These are phyloP conservation scores for Leptobrachium leishanense DNA, from an alignment of 2,113 vertebrate genomes.

Conservation along the genomic window DNA sequence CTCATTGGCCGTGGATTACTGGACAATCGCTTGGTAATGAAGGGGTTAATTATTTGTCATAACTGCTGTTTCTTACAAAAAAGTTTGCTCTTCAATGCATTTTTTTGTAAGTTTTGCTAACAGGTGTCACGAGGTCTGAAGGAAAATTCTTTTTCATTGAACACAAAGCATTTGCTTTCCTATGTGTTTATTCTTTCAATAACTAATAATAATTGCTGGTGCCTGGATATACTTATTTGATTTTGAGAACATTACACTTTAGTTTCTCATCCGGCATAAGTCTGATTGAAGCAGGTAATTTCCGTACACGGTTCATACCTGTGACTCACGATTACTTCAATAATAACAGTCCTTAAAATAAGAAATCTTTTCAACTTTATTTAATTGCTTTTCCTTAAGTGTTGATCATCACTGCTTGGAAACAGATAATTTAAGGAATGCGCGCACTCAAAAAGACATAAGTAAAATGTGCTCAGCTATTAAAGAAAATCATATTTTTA, in stretches of 20 bases:
- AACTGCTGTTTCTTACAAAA: no score
- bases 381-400: background rate
- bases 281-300: background rate
- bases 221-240: background rate
- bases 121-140: no score
- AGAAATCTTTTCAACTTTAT: background rate
- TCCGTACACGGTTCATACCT: background rate
- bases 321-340: background rate
- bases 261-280: background rate
- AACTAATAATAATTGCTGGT: no score
- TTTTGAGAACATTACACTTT: background rate
- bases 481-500: background rate
- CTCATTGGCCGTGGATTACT: no score
- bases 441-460: background rate
- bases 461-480: background rate
- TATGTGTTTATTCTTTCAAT: background rate
- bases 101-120: no score
- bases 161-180: background rate
- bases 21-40: no score
- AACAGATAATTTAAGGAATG: background rate
- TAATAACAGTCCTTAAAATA: background rate
- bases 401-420: background rate
- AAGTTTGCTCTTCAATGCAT: no score
- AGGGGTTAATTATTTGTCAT: no score
- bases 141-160: no score